Evolutionary conservation across 2,888 invertebrate species (phyloP).

Genomic region (Ditylenchus weischeri): DNA sequence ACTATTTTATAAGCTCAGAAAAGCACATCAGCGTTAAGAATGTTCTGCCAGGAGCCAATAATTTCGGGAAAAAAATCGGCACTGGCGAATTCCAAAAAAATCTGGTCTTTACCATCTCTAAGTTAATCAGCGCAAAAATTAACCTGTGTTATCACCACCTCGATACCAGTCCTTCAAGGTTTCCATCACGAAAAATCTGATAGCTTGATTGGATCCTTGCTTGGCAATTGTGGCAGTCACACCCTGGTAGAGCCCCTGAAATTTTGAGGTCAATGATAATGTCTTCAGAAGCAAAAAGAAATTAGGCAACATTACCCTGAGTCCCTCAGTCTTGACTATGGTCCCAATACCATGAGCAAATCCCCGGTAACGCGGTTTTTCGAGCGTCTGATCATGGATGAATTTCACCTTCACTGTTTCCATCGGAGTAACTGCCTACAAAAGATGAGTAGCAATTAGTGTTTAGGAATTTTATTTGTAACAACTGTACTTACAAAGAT

Average conservation of each 20-base stretch:
- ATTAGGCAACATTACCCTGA: conserved; percentile 29
- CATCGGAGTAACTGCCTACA: conserved; percentile 83
- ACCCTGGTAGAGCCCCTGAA: conserved; percentile 78
- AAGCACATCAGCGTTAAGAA: too few species aligned
- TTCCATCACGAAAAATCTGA: conserved; percentile 95
- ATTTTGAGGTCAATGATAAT: conserved; percentile 1
- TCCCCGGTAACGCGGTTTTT: conserved; percentile 83
- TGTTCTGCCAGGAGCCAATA: too few species aligned
- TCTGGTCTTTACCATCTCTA: too few species aligned
- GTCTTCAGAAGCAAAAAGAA: background rate
- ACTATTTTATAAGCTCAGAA: too few species aligned
- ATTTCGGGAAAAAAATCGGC: too few species aligned
- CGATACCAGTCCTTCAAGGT: conserved; percentile 69
- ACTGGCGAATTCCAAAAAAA: too few species aligned
- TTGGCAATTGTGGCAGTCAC: conserved; percentile 91
- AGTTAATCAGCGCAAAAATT: background rate
- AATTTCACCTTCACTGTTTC: conserved; percentile 75
- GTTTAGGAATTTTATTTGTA: background rate
- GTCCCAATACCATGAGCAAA: conserved; percentile 82
- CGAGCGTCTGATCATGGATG: conserved; percentile 89
- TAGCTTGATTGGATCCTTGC: conserved; percentile 97
- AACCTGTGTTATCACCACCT: conserved; percentile 49
- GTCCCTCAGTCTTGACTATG: conserved; percentile 41
- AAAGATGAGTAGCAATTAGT: background rate
- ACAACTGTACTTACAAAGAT: conserved; percentile 69